Evolutionary conservation across 2,113 vertebrate genomes (phyloP).

Genomic region (Chrysochloris asiatica): DNA sequence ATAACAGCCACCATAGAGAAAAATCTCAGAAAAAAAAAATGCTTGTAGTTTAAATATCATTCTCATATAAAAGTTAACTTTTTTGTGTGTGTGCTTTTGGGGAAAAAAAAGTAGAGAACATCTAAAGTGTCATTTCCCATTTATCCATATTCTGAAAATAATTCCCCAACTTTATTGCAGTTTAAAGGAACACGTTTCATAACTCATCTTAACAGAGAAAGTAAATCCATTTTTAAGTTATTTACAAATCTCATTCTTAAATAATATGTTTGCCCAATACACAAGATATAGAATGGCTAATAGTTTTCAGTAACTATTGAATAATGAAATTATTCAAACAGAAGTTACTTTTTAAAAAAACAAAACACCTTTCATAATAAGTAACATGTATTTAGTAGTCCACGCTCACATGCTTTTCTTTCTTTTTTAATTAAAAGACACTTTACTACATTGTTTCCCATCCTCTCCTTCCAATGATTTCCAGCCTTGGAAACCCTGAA

Average conservation of each 20-base stretch:
- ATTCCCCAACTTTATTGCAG: slow-evolving; percentile 44
- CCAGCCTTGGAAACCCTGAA: no score
- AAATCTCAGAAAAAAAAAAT: background rate
- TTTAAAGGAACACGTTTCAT: slow-evolving; percentile 55
- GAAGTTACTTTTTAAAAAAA: background rate
- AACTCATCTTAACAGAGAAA: background rate
- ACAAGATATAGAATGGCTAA: background rate
- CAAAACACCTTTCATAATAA: slow-evolving; percentile 1
- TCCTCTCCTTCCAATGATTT: background rate
- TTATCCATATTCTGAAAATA: slow-evolving; percentile 60
- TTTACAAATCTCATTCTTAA: slow-evolving; percentile 46
- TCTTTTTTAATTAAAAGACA: slow-evolving; percentile 6
- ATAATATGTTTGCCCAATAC: no score
- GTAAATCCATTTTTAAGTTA: slow-evolving; percentile 27
- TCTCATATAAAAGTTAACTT: slow-evolving; percentile 67
- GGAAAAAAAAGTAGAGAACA: slow-evolving; percentile 22
- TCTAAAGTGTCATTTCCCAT: slow-evolving; percentile 42
- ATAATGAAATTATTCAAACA: background rate
- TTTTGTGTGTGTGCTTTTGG: slow-evolving; percentile 38
- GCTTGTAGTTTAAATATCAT: slow-evolving; percentile 42
- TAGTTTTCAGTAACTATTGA: background rate
- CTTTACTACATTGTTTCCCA: background rate
- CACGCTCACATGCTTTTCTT: background rate
- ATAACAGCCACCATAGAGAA: slow-evolving; percentile 56
- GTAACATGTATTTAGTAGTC: background rate